phyloP scores from a whole-genome alignment of 35 echinoderm and acorn worm genomes.

The Patiria miniata region DNA sequence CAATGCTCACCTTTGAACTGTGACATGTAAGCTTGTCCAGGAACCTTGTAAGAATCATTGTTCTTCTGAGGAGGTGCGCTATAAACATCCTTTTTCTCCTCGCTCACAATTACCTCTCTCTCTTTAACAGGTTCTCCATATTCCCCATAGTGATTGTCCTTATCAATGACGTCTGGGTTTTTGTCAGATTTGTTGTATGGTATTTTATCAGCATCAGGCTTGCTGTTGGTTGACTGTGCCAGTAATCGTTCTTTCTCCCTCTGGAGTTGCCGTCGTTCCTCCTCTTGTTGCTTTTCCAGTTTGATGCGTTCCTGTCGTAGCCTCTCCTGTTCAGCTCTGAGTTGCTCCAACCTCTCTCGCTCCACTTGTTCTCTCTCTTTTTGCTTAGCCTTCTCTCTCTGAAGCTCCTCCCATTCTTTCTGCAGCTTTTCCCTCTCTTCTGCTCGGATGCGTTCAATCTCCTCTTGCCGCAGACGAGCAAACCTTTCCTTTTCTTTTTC shows the following conservation, averaged over 20 bases:
- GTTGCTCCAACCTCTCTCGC: conserved; percentile 49
- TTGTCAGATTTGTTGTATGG: conserved; percentile 24
- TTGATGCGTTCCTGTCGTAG: conserved; percentile 53
- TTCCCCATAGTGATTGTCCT: conserved; percentile 11
- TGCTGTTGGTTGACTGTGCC: conserved; percentile 5
- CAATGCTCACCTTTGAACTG: conserved; percentile 76
- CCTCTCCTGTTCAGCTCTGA: conserved; percentile 61
- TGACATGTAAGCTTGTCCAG: conserved; percentile 70
- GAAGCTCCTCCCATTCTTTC: conserved; percentile 74
- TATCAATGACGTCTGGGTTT: conserved; percentile 36
- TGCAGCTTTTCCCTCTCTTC: conserved; percentile 80
- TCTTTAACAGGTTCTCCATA: not conserved
- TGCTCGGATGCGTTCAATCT: conserved; percentile 62
- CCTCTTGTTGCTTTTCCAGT: conserved; percentile 67
- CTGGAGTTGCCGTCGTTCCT: conserved; percentile 51
- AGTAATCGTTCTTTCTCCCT: conserved; percentile 55
- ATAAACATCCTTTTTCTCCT: not conserved
- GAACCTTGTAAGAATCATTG: not conserved
- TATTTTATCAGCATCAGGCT: not conserved
- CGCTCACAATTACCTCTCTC: not conserved
- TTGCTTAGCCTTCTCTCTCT: conserved; percentile 70
- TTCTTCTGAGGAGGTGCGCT: not conserved
- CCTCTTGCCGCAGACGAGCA: conserved; percentile 55
- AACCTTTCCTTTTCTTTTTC: conserved; percentile 37
- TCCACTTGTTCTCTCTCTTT: conserved; percentile 55